A percentile compares a stretch with the other conserved stretches of the same genome.
Evolutionary conservation across 1,140 invertebrate species (phyloP).

Genomic region (Drosophila bocki): DNA sequence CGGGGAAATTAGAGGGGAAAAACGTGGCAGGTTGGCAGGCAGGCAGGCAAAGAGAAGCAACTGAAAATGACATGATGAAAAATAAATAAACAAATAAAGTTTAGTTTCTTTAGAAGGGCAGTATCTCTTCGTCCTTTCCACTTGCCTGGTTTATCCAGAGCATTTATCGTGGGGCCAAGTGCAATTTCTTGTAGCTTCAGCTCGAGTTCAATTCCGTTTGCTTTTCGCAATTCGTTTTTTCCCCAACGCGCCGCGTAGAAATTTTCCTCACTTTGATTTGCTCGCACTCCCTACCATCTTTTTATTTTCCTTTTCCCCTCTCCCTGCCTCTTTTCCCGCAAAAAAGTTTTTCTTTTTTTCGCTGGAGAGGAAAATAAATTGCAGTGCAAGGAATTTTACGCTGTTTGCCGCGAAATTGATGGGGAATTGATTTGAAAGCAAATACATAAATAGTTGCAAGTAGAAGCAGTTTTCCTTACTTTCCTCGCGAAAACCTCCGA

Average conservation of each 20-base stretch:
- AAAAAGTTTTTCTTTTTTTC: slow-evolving; percentile 42
- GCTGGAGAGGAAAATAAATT: slow-evolving; percentile 74
- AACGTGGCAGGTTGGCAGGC: slow-evolving; percentile 2
- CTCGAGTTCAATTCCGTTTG: slow-evolving; percentile 70
- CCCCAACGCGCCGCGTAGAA: slow-evolving; percentile 27
- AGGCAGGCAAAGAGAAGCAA: slow-evolving; percentile 20
- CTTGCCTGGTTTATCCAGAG: slow-evolving; percentile 59
- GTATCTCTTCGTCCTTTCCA: slow-evolving; percentile 10
- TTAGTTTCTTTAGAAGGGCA: slow-evolving; percentile 28
- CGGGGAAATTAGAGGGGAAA: slow-evolving; percentile 12
- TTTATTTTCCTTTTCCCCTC: background rate
- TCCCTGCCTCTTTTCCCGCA: background rate
- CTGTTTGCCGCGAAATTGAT: slow-evolving; percentile 77
- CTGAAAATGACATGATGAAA: slow-evolving; percentile 77
- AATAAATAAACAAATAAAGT: slow-evolving; percentile 74
- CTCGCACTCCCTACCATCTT: background rate
- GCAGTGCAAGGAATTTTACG: slow-evolving; percentile 76
- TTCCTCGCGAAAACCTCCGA: slow-evolving; percentile 2
- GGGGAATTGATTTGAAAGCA: slow-evolving; percentile 82
- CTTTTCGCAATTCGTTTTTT: slow-evolving; percentile 40
- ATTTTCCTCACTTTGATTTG: slow-evolving; percentile 49
- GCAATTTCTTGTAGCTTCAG: slow-evolving; percentile 70
- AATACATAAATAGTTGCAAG: slow-evolving; percentile 78
- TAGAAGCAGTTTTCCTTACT: slow-evolving; percentile 23
- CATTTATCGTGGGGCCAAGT: slow-evolving; percentile 81